phyloP scores from a whole-genome alignment of 2,797 vertebrate species.

The Spinus olivaceus region DNA sequence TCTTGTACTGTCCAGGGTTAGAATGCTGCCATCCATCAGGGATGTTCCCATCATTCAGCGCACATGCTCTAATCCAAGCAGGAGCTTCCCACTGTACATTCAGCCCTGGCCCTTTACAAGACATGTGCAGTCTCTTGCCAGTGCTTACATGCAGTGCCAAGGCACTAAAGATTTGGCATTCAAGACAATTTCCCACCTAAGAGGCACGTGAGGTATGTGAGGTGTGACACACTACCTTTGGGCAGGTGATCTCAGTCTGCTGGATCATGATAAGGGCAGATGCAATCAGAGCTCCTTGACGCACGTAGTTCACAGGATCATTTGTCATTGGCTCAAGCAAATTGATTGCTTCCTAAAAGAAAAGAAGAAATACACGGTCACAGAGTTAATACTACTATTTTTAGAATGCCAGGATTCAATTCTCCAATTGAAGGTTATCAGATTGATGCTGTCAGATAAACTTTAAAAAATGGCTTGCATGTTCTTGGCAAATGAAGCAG shows the following conservation, averaged over 20 bases:
- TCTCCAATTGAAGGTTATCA: not conserved
- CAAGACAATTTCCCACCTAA: not conserved
- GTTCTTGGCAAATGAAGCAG: not conserved
- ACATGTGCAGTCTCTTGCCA: not conserved
- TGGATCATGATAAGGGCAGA: conserved; percentile 99
- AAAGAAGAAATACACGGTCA: not conserved
- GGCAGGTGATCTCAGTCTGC: conserved; percentile 96
- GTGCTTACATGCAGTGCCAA: not conserved
- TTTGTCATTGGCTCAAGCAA: conserved; percentile 98
- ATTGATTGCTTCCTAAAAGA: conserved; percentile 93
- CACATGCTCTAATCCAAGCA: not conserved
- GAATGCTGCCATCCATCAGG: not conserved
- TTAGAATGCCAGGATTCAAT: conserved; percentile 4
- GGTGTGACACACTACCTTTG: conserved; percentile 80
- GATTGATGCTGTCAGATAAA: not conserved
- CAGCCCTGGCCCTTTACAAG: not conserved
- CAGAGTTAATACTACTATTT: not conserved
- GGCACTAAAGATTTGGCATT: not conserved
- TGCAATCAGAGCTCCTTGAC: conserved; percentile 95
- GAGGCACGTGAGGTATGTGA: not conserved
- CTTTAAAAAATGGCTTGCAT: not conserved
- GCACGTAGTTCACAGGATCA: conserved; percentile 96
- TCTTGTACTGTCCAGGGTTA: not conserved
- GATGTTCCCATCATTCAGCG: not conserved
- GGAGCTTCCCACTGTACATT: not conserved